These are phyloP conservation scores for Tillus elongatus DNA, from an alignment of 2,888 invertebrate species.

Conservation along the genomic window DNA sequence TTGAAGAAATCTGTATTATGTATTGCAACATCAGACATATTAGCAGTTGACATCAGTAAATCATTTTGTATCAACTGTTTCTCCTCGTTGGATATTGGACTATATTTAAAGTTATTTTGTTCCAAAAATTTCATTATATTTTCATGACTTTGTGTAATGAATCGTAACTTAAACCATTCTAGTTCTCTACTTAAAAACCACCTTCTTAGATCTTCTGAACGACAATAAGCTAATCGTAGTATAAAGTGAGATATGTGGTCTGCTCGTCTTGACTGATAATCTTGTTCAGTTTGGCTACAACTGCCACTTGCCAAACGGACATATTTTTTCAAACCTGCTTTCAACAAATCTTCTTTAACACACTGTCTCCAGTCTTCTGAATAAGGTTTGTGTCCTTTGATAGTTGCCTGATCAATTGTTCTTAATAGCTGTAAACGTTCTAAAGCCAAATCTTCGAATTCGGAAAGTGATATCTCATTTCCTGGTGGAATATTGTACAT, in stretches of 20 bases:
- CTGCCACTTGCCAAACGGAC: conserved; percentile 49
- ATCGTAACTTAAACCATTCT: conserved; percentile 79
- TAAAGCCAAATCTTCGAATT: conserved; percentile 80
- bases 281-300: conserved; percentile 49
- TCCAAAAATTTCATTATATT: conserved; percentile 58
- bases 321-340: conserved; percentile 59
- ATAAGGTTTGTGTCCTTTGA: conserved; percentile 52
- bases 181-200: conserved; percentile 88
- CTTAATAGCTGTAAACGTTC: conserved; percentile 74
- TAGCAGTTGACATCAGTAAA: conserved; percentile 52
- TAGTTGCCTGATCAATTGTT: conserved; percentile 63
- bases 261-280: conserved; percentile 57
- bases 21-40: conserved; percentile 47
- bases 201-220: conserved; percentile 69
- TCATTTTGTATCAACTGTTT: conserved; percentile 53
- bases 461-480: conserved; percentile 63
- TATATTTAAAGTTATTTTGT: conserved; percentile 57
- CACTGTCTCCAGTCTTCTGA: conserved; percentile 61
- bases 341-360: conserved; percentile 54
- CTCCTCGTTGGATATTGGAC: conserved; percentile 57
- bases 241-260: conserved; percentile 94
- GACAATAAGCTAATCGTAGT: conserved; percentile 81
- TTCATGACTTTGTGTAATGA: conserved; percentile 53
- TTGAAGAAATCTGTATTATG: conserved; percentile 52
- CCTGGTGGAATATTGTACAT: conserved; percentile 71